Base-by-base conservation (phyloP, 2,888 invertebrate species). In the Tridacna crocea region DNA sequence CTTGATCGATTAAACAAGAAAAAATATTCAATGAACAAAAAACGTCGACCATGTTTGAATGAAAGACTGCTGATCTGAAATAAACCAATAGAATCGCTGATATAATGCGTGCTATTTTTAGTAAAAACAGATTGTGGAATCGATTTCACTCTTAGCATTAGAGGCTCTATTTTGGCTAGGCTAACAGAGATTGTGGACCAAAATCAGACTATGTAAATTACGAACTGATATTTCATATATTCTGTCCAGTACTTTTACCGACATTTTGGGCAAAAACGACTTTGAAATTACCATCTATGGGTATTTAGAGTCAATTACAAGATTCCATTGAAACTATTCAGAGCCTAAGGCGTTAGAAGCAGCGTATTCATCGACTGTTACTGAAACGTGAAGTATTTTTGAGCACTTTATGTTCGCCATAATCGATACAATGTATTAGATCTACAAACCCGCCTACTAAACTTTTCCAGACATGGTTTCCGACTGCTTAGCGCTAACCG, bases 331-430 rank as follows among this genome's bases (percentile, higher is more conserved):
- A 17, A 55, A 55, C 1, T 17, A 17, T 55, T 55, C n/a, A n/a
- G 17, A 6, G 10, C n/a, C 10, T 17, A 10, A n/a, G 55, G n/a
- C 2, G n/a, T 3, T 19, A 10, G 13, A 68, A 68, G n/a, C 47
- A 12, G 46, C 47, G 27, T 47, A 47, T 46, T 68, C 68, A 47
- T 68, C 68, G 36, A 27, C 36, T 68, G 46, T 68, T 27, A 68
- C 68, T 68, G 46, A 68, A 68, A n/a, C 68, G 27, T 68, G 68
- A 17, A 47, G 46, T 68, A 68, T 68, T 68, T 65, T 68, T 68
- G 68, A 68, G 46, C 68, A 46, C n/a, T 27, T 68, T 63, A 19
- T 47, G 68, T 36, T 36, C 68, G 46, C 12, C 3, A 27, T 27
- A 68, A 68, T 68, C 68, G 68, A 68, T 68, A 24, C 17, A 24